Base-by-base conservation (phyloP, 1,140 invertebrate genomes). In the Bicyclus anynana region DNA sequence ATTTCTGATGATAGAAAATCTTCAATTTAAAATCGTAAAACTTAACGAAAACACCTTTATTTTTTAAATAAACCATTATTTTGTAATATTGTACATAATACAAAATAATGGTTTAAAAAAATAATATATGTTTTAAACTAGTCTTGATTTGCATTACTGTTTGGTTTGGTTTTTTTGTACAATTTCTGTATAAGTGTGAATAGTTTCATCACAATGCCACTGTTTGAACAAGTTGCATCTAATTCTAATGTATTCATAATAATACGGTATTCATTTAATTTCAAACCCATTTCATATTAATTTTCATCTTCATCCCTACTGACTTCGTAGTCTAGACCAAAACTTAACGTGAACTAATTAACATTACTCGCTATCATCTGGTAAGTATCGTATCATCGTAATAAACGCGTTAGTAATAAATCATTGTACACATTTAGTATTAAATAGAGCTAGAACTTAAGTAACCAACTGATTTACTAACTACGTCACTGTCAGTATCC, bases 401-500 rank as follows among this genome's bases (percentile, higher is more conserved):
- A 29, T 40, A 48, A 51, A 46, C 49, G 55, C 37, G 47, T 49
- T 55, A 42, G 21, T 59, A 42, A 53, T 51, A 44, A 44, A 53
- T 56, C 44, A 53, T 40, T 17, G 37, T 53, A 57, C 44, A 59
- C 51, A 53, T 59, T 57, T 69, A 69, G 59, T 55, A 48, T 59
- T 69, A 69, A 59, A 52, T 62, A 49, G 21, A 56, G 17, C 17
- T 40, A 46, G 2, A 46, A 59, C 29, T 61, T 64, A 59, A 62
- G 46, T 53, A 42, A 50, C 38, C 52, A 57, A 57, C 56, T 51
- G 52, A 58, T 50, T 46, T 69, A 67, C 65, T 44, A 64, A 65
- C 57, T 68, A 63, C 44, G 44, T 47, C 69, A 77, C 76, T 83
- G 70, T 74, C 78, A 74, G 63, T 74, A 65, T 72, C 67, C 74